These are phyloP conservation scores for Triplophysa bombifrons DNA, from an alignment of 2,797 vertebrate genomes.

Conservation along the genomic window DNA sequence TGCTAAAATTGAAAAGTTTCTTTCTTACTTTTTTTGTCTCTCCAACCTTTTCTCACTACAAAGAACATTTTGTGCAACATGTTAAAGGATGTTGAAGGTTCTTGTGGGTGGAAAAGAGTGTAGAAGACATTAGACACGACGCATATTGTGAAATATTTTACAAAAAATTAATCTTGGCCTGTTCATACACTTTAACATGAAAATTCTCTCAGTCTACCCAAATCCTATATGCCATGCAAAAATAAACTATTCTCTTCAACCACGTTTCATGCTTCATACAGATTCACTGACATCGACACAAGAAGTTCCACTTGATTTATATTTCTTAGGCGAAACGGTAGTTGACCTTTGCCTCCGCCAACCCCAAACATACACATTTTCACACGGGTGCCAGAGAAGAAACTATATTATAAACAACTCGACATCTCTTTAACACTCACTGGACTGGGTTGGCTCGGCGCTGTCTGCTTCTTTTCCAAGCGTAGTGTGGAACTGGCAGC, in stretches of 20 bases:
- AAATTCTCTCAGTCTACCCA: not conserved
- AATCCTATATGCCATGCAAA: constrained; percentile 6
- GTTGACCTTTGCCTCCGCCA: constrained; percentile 4
- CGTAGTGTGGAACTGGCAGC: constrained; percentile 55
- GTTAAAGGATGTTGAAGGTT: no score
- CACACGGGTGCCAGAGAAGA: constrained; percentile 16
- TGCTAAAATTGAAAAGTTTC: no score
- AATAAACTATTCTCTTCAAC: constrained; percentile 35
- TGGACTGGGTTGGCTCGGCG: constrained; percentile 44
- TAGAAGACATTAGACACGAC: no score
- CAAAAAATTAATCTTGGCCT: no score
- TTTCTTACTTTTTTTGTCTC: no score
- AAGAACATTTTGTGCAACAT: no score
- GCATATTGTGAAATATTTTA: not conserved
- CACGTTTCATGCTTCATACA: constrained; percentile 29
- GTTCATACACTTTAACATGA: not conserved
- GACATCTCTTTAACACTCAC: constrained; percentile 47
- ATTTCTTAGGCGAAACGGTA: not conserved
- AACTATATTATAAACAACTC: constrained; percentile 43
- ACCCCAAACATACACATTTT: constrained; percentile 10
- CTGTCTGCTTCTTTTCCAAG: constrained; percentile 51
- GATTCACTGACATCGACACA: not conserved
- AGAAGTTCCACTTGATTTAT: constrained; percentile 1
- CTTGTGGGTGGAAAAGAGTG: no score
- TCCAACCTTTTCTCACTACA: no score